phyloP scores from a whole-genome alignment of 2,888 invertebrate genomes.

The Nipponacmea schrenckii region DNA sequence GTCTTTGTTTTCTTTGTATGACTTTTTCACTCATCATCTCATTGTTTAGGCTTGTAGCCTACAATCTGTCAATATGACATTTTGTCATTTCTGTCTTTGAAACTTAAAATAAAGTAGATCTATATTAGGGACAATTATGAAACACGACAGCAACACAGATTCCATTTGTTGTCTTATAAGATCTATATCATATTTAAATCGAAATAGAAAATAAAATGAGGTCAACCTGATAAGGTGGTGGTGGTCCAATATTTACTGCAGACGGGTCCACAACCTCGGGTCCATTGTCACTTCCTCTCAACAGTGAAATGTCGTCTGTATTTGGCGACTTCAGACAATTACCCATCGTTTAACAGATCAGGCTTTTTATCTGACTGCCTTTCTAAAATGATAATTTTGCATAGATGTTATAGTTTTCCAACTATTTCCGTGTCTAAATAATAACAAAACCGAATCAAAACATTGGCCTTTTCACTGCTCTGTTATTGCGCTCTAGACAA shows the following conservation, averaged over 20 bases:
- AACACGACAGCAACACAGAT: no score
- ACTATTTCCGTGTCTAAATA: conserved; percentile 11
- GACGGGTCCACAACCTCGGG: conserved; percentile 50
- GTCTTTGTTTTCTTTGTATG: no score
- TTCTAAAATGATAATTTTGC: conserved; percentile 11
- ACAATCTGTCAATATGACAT: no score
- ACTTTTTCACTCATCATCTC: no score
- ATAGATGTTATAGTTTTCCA: neutral
- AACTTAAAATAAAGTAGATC: no score
- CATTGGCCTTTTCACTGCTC: conserved; percentile 33
- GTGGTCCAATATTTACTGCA: conserved; percentile 57
- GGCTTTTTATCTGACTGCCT: no score
- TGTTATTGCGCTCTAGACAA: neutral
- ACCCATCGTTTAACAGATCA: conserved; percentile 61
- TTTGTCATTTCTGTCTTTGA: no score
- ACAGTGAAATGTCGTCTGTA: conserved; percentile 68
- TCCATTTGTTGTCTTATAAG: no score
- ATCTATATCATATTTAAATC: no score
- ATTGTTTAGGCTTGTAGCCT: no score
- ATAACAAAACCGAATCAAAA: conserved; percentile 33
- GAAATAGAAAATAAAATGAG: no score
- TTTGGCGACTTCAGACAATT: conserved; percentile 69
- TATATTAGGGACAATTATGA: no score
- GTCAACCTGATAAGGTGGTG: conserved; percentile 68
- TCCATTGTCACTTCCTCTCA: conserved; percentile 64